Evolutionary conservation across 2,888 invertebrate genomes (phyloP).

Genomic region (Biston betularia): DNA sequence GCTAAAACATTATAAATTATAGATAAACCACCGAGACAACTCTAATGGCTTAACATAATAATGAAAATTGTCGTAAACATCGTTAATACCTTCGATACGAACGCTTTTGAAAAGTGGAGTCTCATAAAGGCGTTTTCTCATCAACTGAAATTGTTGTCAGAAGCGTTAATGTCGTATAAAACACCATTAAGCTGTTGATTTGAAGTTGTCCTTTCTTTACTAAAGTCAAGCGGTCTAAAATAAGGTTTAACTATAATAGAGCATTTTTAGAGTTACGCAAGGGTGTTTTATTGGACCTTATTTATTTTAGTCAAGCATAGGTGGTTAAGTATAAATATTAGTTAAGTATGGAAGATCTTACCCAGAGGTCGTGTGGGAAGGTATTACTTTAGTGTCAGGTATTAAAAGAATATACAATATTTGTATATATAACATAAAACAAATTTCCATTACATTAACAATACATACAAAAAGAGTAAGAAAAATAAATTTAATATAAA

Average conservation of each 20-base stretch:
- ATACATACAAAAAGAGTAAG: too few relatives aligned
- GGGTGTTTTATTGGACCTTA: too few relatives aligned
- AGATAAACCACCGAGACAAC: not conserved
- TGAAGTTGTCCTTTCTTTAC: constrained; percentile 12
- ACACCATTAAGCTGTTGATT: constrained; percentile 23
- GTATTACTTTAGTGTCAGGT: too few relatives aligned
- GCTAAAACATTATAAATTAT: not conserved
- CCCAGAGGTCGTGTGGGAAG: too few relatives aligned
- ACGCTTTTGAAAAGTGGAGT: constrained; percentile 22
- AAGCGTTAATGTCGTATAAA: constrained; percentile 33
- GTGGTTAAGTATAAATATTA: too few relatives aligned
- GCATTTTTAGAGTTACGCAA: too few relatives aligned
- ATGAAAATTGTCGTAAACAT: constrained; percentile 19
- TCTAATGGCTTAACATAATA: constrained; percentile 6
- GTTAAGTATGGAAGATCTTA: too few relatives aligned
- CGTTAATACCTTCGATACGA: constrained; percentile 19
- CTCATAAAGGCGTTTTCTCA: constrained; percentile 32
- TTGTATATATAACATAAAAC: too few relatives aligned
- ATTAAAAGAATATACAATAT: too few relatives aligned
- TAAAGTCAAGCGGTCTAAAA: constrained; percentile 6
- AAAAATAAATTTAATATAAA: too few relatives aligned
- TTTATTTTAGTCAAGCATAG: too few relatives aligned
- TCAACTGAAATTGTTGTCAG: constrained; percentile 18
- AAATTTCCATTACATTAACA: too few relatives aligned
- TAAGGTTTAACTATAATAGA: not conserved